Base-by-base conservation (phyloP, 2,797 vertebrate species). In the Clarias laeviceps region DNA sequence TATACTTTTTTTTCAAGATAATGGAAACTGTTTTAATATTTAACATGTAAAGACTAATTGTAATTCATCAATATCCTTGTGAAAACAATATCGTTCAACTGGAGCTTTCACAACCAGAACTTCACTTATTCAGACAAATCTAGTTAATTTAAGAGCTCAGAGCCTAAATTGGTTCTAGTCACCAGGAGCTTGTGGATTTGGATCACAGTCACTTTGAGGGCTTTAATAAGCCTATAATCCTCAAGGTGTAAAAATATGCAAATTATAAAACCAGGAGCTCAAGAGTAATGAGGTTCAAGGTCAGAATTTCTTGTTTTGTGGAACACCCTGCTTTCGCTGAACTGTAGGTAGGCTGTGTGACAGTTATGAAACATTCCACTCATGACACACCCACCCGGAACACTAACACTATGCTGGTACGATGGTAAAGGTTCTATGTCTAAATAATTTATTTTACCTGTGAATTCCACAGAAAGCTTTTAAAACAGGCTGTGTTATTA, bases 261-360 rank as follows among this genome's bases (percentile, higher is more conserved):
- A 37, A 15, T 72, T 15, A 45, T n/a, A 5, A 45, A 45, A 72
- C 12, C 9, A 24, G 22, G 4, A 45, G 37, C 22, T n/a, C 69
- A 18, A 1, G 72, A 8, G n/a, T 54, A n/a, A 45, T 4, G 14
- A 24, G 24, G 27, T 54, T 74, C 14, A 74, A 32, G 18, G 73
- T 18, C 6, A 87, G 82, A 50, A 18, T 12, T 22, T 82, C 29
- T 61, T 61, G 76, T 54, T 85, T 54, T 27, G 66, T 65, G 7
- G 27, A 70, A 70, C 50, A 0, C 80, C 80, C 40, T 56, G 50
- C 27, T 85, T 64, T n/a, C 0, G 9, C 66, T 59, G 11, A 5
- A 56, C 37, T 70, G 11, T 27, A 7, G 22, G 11, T 27, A 7
- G 22, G 6, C 82, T 4, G 5, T 87, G 15, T 66, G 3, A 37